Evolutionary conservation across 2,888 invertebrate species (phyloP).

Genomic region (Epirrita christyi): DNA sequence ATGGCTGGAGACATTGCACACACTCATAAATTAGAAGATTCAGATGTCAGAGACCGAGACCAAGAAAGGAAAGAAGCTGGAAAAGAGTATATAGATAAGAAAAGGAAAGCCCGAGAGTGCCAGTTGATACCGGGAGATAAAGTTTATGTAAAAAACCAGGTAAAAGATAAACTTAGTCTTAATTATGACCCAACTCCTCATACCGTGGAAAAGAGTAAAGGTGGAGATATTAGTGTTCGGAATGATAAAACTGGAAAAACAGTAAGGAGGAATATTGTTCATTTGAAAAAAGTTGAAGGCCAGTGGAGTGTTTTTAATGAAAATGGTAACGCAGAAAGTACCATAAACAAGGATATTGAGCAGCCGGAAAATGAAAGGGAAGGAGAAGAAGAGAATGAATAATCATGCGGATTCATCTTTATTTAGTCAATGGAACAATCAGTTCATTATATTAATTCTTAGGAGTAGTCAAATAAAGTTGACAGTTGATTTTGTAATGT

Average conservation of each 20-base stretch:
- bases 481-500: too few species aligned
- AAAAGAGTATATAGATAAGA: slow-evolving; percentile 1
- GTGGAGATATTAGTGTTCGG: not conserved
- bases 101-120: not conserved
- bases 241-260: not conserved
- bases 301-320: not conserved
- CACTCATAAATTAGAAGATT: not conserved
- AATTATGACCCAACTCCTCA: not conserved
- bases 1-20: not conserved
- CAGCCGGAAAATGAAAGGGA: too few species aligned
- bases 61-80: not conserved
- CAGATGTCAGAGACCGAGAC: not conserved
- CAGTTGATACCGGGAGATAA: not conserved
- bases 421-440: too few species aligned
- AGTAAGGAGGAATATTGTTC: not conserved
- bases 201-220: not conserved
- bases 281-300: not conserved
- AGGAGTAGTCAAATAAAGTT: too few species aligned
- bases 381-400: too few species aligned
- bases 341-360: too few species aligned
- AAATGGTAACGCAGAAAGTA: too few species aligned
- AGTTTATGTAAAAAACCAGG: not conserved
- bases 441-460: too few species aligned
- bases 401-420: too few species aligned
- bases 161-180: not conserved